A percentile compares a stretch with the other conserved stretches of the same genome.
phyloP scores from a whole-genome alignment of 2,113 vertebrate species.

The Siniperca knerii region DNA sequence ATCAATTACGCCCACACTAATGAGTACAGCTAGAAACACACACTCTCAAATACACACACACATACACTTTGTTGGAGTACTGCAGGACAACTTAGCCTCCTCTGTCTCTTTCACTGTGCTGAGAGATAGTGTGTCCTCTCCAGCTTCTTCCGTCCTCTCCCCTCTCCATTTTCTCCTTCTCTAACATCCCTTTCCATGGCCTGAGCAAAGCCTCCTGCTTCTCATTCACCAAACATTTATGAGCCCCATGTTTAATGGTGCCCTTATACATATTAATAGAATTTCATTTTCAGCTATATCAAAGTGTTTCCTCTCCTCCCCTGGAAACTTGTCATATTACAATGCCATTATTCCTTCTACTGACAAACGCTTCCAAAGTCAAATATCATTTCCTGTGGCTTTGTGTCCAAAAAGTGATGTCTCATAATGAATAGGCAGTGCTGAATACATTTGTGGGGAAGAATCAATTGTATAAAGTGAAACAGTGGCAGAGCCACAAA shows the following conservation, averaged over 20 bases:
- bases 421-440: constrained; percentile 64
- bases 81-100: constrained; percentile 44
- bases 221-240: constrained; percentile 76
- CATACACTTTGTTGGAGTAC: constrained; percentile 34
- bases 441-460: constrained; percentile 66
- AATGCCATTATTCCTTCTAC: constrained; percentile 72
- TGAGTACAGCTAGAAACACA: constrained; percentile 73
- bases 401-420: constrained; percentile 70
- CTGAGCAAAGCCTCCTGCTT: constrained; percentile 55
- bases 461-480: constrained; percentile 65
- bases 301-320: constrained; percentile 74
- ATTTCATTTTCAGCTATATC: constrained; percentile 75
- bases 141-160: constrained; percentile 44
- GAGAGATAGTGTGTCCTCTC: constrained; percentile 62
- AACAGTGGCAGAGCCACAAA: constrained; percentile 59
- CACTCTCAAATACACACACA: constrained; percentile 42
- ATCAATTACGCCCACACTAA: constrained; percentile 84
- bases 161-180: constrained; percentile 32
- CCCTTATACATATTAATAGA: constrained; percentile 80
- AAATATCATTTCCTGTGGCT: constrained; percentile 71
- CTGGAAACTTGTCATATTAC: constrained; percentile 76
- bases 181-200: constrained; percentile 27
- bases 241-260: constrained; percentile 72
- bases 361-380: constrained; percentile 71
- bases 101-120: constrained; percentile 41